phyloP scores from a whole-genome alignment of 2,888 invertebrate genomes.

The Phortica okadai region DNA sequence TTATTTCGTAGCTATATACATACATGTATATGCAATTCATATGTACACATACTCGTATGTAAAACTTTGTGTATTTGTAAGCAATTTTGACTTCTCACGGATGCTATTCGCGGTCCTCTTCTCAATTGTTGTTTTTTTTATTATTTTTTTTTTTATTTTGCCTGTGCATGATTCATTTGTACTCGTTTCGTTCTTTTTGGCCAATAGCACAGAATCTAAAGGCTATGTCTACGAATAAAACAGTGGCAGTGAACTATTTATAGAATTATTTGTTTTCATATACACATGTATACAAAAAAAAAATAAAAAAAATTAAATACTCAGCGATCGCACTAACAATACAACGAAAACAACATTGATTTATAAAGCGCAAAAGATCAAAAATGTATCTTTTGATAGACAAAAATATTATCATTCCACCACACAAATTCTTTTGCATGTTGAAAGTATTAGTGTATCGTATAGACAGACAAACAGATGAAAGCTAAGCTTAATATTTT shows the following conservation, averaged over 20 bases:
- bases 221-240: conserved; percentile 57
- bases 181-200: conserved; percentile 49
- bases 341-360: conserved; percentile 1
- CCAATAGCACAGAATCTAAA: conserved; percentile 47
- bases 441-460: too few species aligned
- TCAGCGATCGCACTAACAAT: conserved; percentile 32
- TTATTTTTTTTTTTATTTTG: background rate
- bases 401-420: too few species aligned
- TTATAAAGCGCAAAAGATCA: conserved; percentile 17
- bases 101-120: background rate
- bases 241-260: conserved; percentile 75
- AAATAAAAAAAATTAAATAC: conserved; percentile 38
- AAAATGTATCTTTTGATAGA: background rate
- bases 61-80: background rate
- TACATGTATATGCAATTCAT: conserved; percentile 41
- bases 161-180: conserved; percentile 59
- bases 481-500: too few species aligned
- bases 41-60: conserved; percentile 19
- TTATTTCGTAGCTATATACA: conserved; percentile 52
- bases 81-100: conserved; percentile 9
- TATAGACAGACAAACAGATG: too few species aligned
- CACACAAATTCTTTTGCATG: too few species aligned
- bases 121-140: background rate
- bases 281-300: conserved; percentile 33
- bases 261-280: conserved; percentile 72